A percentile compares a stretch with the other conserved stretches of the same genome.
phyloP scores from a whole-genome alignment of 1,140 invertebrate genomes.

The Yoshiicerus persimilis region DNA sequence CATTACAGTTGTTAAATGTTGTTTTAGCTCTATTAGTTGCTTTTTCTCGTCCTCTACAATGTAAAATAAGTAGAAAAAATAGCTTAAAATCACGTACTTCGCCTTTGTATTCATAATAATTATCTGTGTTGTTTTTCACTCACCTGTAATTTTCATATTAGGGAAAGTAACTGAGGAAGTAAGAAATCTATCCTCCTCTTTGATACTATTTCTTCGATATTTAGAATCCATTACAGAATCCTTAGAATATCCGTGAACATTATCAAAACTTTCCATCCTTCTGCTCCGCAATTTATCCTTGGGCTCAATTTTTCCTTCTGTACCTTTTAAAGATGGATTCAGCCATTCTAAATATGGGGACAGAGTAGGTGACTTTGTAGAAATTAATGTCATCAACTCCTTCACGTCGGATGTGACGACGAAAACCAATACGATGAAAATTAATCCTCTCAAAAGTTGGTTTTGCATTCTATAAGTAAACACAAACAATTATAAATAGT shows the following conservation, averaged over 20 bases:
- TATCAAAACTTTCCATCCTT: neutral
- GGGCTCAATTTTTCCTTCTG: neutral
- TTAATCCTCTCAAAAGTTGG: conserved; percentile 36
- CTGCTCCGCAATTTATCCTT: neutral
- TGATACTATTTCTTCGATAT: neutral
- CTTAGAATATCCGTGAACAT: neutral
- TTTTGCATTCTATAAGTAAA: conserved; percentile 28
- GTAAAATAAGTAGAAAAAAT: neutral
- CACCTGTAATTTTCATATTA: conserved; percentile 7
- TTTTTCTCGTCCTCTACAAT: conserved; percentile 43
- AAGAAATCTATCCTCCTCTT: neutral
- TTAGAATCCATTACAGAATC: neutral
- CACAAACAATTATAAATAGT: neutral
- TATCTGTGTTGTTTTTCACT: neutral
- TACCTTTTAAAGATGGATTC: neutral
- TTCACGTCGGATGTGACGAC: conserved; percentile 41
- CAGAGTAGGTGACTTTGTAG: neutral
- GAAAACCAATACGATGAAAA: conserved; percentile 36
- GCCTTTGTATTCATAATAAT: neutral
- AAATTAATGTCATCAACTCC: conserved; percentile 28
- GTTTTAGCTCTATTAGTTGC: conserved; percentile 32
- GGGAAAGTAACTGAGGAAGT: neutral
- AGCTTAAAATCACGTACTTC: neutral
- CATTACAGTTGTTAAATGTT: conserved; percentile 39
- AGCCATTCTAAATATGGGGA: conserved; percentile 32